phyloP scores from a whole-genome alignment of 2,113 vertebrate genomes.

The Cygnus atratus region DNA sequence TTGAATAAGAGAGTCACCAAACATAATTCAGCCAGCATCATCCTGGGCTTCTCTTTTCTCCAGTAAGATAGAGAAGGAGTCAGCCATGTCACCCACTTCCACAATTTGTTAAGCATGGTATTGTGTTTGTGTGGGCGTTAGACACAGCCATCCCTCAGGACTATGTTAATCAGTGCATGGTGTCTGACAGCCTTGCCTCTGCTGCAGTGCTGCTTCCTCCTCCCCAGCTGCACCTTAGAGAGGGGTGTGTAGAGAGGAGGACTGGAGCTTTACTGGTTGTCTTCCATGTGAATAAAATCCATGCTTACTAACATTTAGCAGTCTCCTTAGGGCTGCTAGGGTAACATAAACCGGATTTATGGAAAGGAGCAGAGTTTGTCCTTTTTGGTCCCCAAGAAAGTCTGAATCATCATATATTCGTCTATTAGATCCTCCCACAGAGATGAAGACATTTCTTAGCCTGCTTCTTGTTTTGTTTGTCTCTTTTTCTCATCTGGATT shows the following conservation, averaged over 20 bases:
- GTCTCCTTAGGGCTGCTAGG: not conserved
- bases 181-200: not conserved
- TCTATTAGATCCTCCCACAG: not conserved
- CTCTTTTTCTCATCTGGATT: not conserved
- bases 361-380: not conserved
- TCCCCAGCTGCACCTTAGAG: not conserved
- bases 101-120: not conserved
- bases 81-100: too few species aligned
- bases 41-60: not conserved
- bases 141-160: not conserved
- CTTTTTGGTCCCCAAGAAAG: not conserved
- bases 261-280: not conserved
- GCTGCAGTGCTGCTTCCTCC: not conserved
- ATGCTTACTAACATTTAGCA: not conserved
- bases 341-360: not conserved
- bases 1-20: not conserved
- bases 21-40: not conserved
- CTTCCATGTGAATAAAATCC: not conserved
- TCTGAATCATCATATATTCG: not conserved
- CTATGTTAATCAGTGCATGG: not conserved
- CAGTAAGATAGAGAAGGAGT: not conserved
- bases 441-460: not conserved
- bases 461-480: not conserved
- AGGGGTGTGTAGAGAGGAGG: not conserved
- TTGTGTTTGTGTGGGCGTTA: not conserved